Evolutionary conservation across 1,140 invertebrate genomes (phyloP), one percentile per base, ranked within the genome.

Genomic region (Heliconius himera): DNA sequence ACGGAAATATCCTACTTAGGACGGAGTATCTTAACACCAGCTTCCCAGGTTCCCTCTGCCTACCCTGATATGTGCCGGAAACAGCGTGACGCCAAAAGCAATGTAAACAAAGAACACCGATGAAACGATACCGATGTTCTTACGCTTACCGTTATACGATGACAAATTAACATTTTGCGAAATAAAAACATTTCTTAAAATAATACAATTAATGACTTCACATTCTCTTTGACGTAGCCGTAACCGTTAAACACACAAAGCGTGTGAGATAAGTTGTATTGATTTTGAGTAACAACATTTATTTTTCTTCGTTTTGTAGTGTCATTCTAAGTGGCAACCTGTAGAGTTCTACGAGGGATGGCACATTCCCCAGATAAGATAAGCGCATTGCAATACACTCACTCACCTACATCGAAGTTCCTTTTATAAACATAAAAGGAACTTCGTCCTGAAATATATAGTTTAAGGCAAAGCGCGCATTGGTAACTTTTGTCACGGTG

Each of bases 351-450:
- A 78, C 83, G 82, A 87, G 88, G 88, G 87, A 89, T 90, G 86
- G 85, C 85, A 88, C 90, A 92, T 93, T 93, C 91, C 86, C 76
- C 26, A 93, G 91, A 93, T 93, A 92, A 93, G 90, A 93, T 91
- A 90, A 79, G 76, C 78, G 84, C 89, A 93, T 93, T 90, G 87
- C 90, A 87, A 88, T 89, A 84, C 82, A 85, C 82, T 89, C 81
- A 89, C 83, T 93, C 91, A 92, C 82, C 84, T 77, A 80, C 72
- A 70, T 76, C 76, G 77, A 77, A 70, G 70, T 38, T 41, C 20
- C 54, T 49, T 71, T 78, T 76, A 74, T 49, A 26, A 26, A 26
- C 26, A 26, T 26, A 26, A 26, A 26, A 26, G 26, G 26, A 79
- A 81, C 71, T 60, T 60, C n/a, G 54, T 60, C 54, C 20, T 60